Evolutionary conservation across 2,888 invertebrate genomes (phyloP).

Genomic region (Macrophya alboannulata): DNA sequence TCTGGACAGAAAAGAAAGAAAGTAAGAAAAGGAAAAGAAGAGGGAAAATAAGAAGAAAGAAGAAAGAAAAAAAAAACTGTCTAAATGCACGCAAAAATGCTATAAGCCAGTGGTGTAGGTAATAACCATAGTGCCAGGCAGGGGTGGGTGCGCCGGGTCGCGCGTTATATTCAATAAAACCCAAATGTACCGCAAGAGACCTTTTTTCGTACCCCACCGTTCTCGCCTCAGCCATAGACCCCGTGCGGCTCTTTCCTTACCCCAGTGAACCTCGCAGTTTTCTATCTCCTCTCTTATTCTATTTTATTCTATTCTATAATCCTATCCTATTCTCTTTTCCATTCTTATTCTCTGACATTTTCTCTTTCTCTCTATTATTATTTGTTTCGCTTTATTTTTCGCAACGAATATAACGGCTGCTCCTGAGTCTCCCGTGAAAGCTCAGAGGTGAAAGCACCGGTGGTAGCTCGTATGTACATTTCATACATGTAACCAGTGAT

Average conservation of each 20-base stretch:
- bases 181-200: constrained; percentile 60
- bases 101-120: constrained; percentile 69
- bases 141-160: constrained; percentile 65
- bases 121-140: constrained; percentile 69
- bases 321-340: not conserved
- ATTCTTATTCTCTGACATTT: constrained; percentile 41
- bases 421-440: not conserved
- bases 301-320: not conserved
- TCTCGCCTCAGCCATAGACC: constrained; percentile 57
- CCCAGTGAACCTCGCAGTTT: constrained; percentile 31
- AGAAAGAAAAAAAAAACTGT: constrained; percentile 63
- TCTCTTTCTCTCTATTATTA: constrained; percentile 54
- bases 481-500: too few relatives aligned
- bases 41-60: constrained; percentile 46
- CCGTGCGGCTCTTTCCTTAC: constrained; percentile 64
- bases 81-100: constrained; percentile 70
- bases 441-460: not conserved
- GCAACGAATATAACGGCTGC: constrained; percentile 60
- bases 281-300: constrained; percentile 59
- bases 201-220: constrained; percentile 42
- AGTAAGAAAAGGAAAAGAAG: not conserved
- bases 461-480: not conserved
- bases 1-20: constrained; percentile 24
- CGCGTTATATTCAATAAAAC: constrained; percentile 76
- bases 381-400: constrained; percentile 53